These are phyloP conservation scores for Leptinotarsa lineolata DNA, from an alignment of 1,140 invertebrate species.

Conservation along the genomic window DNA sequence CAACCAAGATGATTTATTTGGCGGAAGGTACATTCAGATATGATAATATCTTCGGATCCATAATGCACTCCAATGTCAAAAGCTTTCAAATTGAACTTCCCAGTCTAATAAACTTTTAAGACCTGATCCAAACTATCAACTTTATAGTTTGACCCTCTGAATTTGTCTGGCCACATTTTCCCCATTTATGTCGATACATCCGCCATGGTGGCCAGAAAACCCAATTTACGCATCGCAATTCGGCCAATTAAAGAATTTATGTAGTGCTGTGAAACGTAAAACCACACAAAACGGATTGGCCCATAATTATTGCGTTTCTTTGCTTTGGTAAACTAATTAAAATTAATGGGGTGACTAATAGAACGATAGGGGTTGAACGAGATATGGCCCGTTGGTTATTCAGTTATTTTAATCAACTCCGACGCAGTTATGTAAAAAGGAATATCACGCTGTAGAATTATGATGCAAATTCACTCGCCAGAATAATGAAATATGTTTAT, in stretches of 20 bases:
- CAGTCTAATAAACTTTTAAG: no score
- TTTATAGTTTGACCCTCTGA: background rate
- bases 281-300: constrained; percentile 16
- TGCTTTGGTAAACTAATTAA: constrained; percentile 13
- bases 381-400: background rate
- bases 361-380: background rate
- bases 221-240: constrained; percentile 1
- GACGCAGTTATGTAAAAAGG: background rate
- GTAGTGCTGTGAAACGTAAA: constrained; percentile 8
- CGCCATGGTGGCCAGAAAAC: background rate
- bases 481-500: no score
- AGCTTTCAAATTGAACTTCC: no score
- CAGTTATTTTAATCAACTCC: background rate
- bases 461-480: background rate
- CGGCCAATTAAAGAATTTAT: constrained; percentile 19
- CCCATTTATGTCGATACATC: constrained; percentile 11
- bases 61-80: no score
- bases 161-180: background rate
- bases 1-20: no score
- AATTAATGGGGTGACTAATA: constrained; percentile 14
- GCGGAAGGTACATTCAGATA: no score
- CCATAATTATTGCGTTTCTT: constrained; percentile 12
- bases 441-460: background rate
- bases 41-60: no score
- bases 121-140: no score